A percentile compares a stretch with the other conserved stretches of the same genome.
phyloP scores from a whole-genome alignment of 2,888 invertebrate species.

The Lordiphosa fenestrarum region DNA sequence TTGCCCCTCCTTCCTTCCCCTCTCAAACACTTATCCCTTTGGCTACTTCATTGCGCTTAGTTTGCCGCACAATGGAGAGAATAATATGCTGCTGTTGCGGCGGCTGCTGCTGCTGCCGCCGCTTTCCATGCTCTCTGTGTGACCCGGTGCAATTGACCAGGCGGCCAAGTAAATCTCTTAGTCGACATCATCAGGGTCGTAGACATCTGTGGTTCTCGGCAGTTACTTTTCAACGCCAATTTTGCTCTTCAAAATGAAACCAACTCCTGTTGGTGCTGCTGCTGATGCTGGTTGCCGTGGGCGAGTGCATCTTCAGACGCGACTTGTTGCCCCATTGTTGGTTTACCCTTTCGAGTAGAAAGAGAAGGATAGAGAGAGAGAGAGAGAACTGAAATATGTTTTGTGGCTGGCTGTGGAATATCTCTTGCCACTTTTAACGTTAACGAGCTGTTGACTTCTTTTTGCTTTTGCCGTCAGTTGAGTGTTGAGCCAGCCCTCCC shows the following conservation, averaged over 20 bases:
- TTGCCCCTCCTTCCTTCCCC: constrained; percentile 1
- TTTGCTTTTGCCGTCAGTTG: constrained; percentile 62
- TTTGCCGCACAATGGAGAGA: constrained; percentile 44
- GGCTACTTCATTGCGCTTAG: constrained; percentile 64
- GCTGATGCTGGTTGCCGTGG: constrained; percentile 55
- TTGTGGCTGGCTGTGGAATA: constrained; percentile 46
- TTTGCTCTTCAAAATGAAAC: constrained; percentile 61
- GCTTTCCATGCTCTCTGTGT: constrained; percentile 6
- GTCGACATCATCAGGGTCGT: constrained; percentile 28
- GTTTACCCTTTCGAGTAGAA: constrained; percentile 38
- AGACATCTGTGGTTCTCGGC: constrained; percentile 40
- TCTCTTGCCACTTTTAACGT: constrained; percentile 74
- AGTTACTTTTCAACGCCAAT: constrained; percentile 74
- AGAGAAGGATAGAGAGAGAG: constrained; percentile 16
- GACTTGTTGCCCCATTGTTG: constrained; percentile 77
- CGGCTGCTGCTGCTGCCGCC: too few relatives aligned
- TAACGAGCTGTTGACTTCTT: constrained; percentile 76
- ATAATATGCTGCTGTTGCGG: constrained; percentile 22
- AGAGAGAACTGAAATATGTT: constrained; percentile 32
- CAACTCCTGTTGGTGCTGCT: constrained; percentile 19
- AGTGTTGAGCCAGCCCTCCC: constrained; percentile 42
- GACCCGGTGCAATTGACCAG: constrained; percentile 71
- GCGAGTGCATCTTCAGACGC: constrained; percentile 62
- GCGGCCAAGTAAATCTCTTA: constrained; percentile 19
- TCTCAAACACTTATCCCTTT: constrained; percentile 22